Conservation (phyloP, 2,888 invertebrate genomes). For the Mechanitis mazaeus region DNA sequence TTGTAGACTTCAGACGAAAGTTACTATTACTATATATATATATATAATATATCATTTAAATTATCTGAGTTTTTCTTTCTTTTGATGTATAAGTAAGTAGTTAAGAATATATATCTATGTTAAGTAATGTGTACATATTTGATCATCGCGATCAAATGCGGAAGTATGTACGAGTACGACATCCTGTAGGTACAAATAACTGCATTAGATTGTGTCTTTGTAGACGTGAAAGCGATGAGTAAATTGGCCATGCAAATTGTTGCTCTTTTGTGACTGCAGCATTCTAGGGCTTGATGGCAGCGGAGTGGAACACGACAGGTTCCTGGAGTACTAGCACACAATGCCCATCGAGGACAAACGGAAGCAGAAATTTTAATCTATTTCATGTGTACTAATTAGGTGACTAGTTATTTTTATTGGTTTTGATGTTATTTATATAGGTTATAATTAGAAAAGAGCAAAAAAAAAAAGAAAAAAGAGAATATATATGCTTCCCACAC, state of each 20-base stretch:
- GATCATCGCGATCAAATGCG: conserved; percentile 18
- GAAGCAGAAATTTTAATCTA: conserved; percentile 47
- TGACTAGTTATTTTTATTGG: too few relatives aligned
- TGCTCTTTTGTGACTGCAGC: conserved; percentile 28
- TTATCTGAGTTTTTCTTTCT: too few relatives aligned
- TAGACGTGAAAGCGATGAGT: conserved; percentile 23
- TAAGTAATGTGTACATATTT: conserved; percentile 13
- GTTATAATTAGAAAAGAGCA: background rate
- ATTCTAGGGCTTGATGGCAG: conserved; percentile 40
- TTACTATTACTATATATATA: background rate
- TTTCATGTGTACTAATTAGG: conserved; percentile 25
- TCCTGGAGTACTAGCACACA: conserved; percentile 53
- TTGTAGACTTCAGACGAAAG: background rate
- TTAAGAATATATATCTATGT: background rate
- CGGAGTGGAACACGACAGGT: conserved; percentile 69
- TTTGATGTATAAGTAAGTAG: background rate
- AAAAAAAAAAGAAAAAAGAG: background rate
- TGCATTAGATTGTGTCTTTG: conserved; percentile 18
- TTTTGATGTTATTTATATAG: too few relatives aligned
- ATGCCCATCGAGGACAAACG: conserved; percentile 57
- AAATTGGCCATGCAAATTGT: conserved; percentile 28
- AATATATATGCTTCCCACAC: background rate
- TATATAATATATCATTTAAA: too few relatives aligned
- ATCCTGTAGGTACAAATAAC: conserved; percentile 23
- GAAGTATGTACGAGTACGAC: conserved; percentile 23